Evolutionary conservation across 2,888 invertebrate genomes (phyloP).

Genomic region (Plagodis pulveraria): DNA sequence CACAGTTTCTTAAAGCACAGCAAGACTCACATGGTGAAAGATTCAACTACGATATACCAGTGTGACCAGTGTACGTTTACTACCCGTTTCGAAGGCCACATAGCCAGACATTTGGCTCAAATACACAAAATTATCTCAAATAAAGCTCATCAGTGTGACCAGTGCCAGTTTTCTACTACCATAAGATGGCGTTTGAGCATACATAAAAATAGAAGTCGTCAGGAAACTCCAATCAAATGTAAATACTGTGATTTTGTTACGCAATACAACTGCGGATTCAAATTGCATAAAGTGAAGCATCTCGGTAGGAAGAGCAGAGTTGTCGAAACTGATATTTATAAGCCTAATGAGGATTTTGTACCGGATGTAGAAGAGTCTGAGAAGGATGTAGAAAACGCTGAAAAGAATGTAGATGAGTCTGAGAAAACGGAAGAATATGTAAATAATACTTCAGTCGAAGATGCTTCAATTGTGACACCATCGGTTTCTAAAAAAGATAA

Average conservation of each 20-base stretch:
- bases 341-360: slow-evolving; percentile 9
- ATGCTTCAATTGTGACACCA: neutral
- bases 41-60: slow-evolving; percentile 38
- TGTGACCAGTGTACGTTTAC: slow-evolving; percentile 67
- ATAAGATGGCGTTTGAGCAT: slow-evolving; percentile 61
- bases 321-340: slow-evolving; percentile 6
- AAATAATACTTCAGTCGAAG: neutral
- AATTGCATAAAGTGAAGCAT: slow-evolving; percentile 54
- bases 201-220: slow-evolving; percentile 59
- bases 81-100: slow-evolving; percentile 64
- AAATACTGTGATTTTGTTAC: slow-evolving; percentile 57
- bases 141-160: slow-evolving; percentile 57
- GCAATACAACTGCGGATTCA: slow-evolving; percentile 58
- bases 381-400: neutral
- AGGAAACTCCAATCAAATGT: slow-evolving; percentile 50
- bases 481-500: slow-evolving; percentile 16
- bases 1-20: slow-evolving; percentile 53
- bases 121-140: slow-evolving; percentile 63
- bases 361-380: neutral
- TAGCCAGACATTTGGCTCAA: slow-evolving; percentile 62
- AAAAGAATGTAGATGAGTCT: neutral
- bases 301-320: slow-evolving; percentile 5
- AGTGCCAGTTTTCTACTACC: slow-evolving; percentile 64
- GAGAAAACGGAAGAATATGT: neutral
- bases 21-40: slow-evolving; percentile 44